Percentiles rank a stretch among this genome's conserved stretches.
phyloP scores from a whole-genome alignment of 2,797 vertebrate genomes.

The Allenopithecus nigroviridis region DNA sequence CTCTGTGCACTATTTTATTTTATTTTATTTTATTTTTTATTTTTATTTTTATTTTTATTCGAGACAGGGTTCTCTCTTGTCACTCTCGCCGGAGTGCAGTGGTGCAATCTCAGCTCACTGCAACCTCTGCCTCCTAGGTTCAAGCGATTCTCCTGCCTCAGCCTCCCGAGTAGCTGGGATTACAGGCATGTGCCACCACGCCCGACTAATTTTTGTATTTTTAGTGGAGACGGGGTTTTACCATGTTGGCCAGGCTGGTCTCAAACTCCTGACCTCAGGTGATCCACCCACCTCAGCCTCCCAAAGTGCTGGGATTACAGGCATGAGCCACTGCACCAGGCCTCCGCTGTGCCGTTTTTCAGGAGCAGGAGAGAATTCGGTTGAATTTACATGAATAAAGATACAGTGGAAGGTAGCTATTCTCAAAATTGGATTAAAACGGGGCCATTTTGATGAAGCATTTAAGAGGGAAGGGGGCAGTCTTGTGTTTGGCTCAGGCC shows the following conservation, averaged over 20 bases:
- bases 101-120: neutral
- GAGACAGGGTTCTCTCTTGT: neutral
- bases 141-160: neutral
- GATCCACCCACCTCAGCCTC: neutral
- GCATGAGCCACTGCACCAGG: accelerated
- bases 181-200: neutral
- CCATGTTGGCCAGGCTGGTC: neutral
- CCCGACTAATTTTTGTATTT: neutral
- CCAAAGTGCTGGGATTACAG: neutral
- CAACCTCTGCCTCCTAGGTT: neutral
- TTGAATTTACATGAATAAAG: neutral
- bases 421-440: neutral
- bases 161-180: neutral
- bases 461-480: neutral
- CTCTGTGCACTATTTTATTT: neutral
- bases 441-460: neutral
- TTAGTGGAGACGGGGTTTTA: neutral
- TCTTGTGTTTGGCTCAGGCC: neutral
- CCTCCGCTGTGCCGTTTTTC: neutral
- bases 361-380: neutral
- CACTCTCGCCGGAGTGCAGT: neutral
- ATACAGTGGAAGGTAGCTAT: neutral
- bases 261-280: neutral
- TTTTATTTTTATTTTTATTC: neutral
- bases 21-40: neutral